phyloP scores from a whole-genome alignment of 2,113 vertebrate species.

The Poicephalus gulielmi region DNA sequence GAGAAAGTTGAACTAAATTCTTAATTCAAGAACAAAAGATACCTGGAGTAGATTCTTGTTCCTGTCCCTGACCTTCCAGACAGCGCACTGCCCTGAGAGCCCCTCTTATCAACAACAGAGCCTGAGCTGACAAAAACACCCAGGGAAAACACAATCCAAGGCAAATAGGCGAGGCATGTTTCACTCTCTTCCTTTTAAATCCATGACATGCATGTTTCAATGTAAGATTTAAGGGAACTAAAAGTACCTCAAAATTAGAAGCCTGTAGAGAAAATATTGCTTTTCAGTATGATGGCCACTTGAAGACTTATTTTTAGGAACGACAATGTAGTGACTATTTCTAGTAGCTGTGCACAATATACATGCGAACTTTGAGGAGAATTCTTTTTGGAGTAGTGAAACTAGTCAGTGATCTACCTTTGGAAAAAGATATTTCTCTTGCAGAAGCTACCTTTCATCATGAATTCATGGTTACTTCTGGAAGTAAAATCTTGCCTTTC shows the following conservation, averaged over 20 bases:
- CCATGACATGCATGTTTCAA: background rate
- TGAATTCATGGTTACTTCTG: conserved; percentile 11
- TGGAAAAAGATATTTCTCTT: background rate
- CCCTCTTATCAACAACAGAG: background rate
- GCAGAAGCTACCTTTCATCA: conserved; percentile 4
- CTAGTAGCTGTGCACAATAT: background rate
- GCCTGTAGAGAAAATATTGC: background rate
- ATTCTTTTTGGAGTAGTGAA: background rate
- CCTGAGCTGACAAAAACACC: background rate
- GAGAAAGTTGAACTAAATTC: background rate
- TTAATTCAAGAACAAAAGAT: background rate
- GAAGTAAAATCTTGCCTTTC: conserved; percentile 12
- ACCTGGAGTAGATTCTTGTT: background rate
- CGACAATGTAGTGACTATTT: background rate
- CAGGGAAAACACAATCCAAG: background rate
- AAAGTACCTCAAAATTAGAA: background rate
- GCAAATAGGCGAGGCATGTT: rapidly evolving
- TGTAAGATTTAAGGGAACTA: background rate
- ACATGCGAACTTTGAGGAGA: background rate
- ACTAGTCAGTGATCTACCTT: conserved; percentile 4
- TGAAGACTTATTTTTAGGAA: background rate
- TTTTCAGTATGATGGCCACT: background rate
- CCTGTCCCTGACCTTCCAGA: background rate
- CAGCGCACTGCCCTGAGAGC: background rate
- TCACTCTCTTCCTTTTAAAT: background rate